Base-by-base conservation (phyloP, 1,140 invertebrate genomes). In the Lerema accius region DNA sequence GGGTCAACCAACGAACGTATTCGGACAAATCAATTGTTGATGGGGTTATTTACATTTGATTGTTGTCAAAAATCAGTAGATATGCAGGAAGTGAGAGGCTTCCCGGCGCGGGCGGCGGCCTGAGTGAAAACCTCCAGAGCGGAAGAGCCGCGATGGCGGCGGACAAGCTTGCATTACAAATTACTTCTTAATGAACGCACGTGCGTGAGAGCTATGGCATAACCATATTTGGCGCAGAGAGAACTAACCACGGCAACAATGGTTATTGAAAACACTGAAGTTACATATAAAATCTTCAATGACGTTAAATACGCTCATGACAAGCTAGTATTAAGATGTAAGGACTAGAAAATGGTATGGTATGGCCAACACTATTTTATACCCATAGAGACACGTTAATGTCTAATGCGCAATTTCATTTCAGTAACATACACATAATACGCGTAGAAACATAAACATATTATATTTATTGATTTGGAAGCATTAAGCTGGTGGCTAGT, bases 141-240 rank as follows among this genome's bases (percentile, higher is more conserved):
- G 84, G 84, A 88, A 88, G 85, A 65, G 72, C 62, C 67, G 67
- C 68, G 70, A 56, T 69, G 58, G 71, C 46, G 56, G 63, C 65
- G 67, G 46, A 87, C 80, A 73, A 73, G 73, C 79, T 63, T 82
- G 83, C 78, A 83, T 86, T 88, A 88, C 83, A 84, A 88, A 88
- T 86, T 75, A 84, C 79, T 64, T 76, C 66, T 72, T 82, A 84
- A 83, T 80, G 77, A 80, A 83, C 70, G 59, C 84, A 83, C 80
- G 84, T 80, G 81, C 71, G 69, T 70, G 28, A 32, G 28, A 71
- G 42, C 11, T 56, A 56, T 19, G 53, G 23, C 53, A 32, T 23
- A 17, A 14, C 23, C 14, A 32, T 19, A 56, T 56, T 43, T 56
- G 53, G 53, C 40, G 53, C 3, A 17, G 53, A 39, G 53, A 32